These are phyloP conservation scores for Chironomus riparius DNA, from an alignment of 2,888 invertebrate species.

Conservation along the genomic window DNA sequence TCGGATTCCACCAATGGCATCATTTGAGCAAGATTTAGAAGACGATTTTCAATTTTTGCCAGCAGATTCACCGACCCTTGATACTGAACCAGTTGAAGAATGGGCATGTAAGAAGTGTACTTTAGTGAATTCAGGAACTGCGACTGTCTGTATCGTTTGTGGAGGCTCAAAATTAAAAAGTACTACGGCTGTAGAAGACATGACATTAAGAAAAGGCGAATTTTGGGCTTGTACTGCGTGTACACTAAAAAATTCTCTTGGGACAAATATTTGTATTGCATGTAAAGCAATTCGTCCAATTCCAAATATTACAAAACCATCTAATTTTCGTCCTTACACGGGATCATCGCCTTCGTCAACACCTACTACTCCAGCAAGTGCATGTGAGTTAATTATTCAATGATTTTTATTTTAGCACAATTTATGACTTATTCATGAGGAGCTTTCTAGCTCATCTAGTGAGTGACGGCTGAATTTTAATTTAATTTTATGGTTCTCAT, in stretches of 20 bases:
- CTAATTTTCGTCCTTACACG: conserved; percentile 35
- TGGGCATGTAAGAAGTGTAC: conserved; percentile 89
- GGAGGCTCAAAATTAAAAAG: conserved; percentile 72
- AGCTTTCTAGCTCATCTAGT: too few relatives aligned
- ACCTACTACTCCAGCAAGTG: conserved; percentile 18
- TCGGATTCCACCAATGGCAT: conserved; percentile 55
- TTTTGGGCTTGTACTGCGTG: conserved; percentile 74
- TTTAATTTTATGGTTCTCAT: too few relatives aligned
- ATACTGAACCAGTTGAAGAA: conserved; percentile 33
- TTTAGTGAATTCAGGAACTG: conserved; percentile 62
- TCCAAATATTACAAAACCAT: conserved; percentile 38
- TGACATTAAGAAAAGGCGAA: conserved; percentile 60
- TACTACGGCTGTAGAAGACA: conserved; percentile 53
- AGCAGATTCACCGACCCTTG: conserved; percentile 23
- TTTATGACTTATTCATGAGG: too few relatives aligned
- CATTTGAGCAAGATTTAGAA: conserved; percentile 58
- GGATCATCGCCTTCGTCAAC: conserved; percentile 29
- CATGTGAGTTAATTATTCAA: background rate
- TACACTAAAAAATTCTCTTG: conserved; percentile 70
- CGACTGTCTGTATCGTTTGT: conserved; percentile 74
- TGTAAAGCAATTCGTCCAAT: conserved; percentile 56
- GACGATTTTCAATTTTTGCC: conserved; percentile 58
- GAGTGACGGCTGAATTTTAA: too few relatives aligned
- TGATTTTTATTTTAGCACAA: background rate
- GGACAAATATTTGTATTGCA: conserved; percentile 58